Evolutionary conservation across 2,113 vertebrate genomes (phyloP).

Genomic region (cat (Felis catus)): DNA sequence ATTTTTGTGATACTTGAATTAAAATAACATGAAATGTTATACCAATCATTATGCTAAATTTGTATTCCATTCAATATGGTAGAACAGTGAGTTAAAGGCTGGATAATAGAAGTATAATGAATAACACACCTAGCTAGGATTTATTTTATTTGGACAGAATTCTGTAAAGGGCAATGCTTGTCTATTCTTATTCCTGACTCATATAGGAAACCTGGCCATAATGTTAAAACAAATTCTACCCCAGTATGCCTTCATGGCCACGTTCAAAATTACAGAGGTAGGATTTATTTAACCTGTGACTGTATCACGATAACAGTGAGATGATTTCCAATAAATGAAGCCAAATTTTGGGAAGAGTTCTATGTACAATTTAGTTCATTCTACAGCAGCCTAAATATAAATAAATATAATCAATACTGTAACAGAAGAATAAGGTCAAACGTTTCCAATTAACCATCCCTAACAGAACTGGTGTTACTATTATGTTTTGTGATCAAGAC

Average conservation of each 20-base stretch:
- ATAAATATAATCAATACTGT: neutral
- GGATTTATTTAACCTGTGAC: neutral
- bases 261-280: neutral
- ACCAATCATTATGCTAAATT: neutral
- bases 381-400: neutral
- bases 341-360: neutral
- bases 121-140: neutral
- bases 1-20: constrained; percentile 17
- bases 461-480: neutral
- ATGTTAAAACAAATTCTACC: neutral
- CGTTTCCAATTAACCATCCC: neutral
- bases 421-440: neutral
- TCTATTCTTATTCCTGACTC: neutral
- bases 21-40: constrained; percentile 12
- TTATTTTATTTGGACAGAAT: neutral
- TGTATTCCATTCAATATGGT: neutral
- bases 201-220: neutral
- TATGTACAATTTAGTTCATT: neutral
- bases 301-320: neutral
- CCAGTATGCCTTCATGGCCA: neutral
- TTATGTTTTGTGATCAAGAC: neutral
- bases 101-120: neutral
- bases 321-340: neutral
- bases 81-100: neutral
- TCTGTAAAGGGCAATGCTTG: neutral